phyloP scores from a whole-genome alignment of 2,888 invertebrate genomes.

The Abrostola triplasia region DNA sequence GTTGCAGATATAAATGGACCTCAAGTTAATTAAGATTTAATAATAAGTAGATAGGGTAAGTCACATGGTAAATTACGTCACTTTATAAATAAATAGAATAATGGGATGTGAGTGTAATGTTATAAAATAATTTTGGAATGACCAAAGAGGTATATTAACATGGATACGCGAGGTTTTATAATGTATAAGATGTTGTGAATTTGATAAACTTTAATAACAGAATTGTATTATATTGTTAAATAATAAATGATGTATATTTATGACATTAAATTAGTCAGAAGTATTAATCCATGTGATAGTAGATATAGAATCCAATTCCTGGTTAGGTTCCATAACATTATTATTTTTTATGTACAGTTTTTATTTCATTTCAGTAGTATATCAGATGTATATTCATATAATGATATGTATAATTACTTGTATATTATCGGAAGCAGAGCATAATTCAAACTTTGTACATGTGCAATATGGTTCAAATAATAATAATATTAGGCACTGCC shows the following conservation, averaged over 20 bases:
- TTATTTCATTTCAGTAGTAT: conserved; percentile 12
- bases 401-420: conserved; percentile 15
- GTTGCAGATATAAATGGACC: conserved; percentile 39
- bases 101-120: conserved; percentile 41
- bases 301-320: conserved; percentile 69
- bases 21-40: conserved; percentile 43
- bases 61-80: conserved; percentile 45
- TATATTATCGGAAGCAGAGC: conserved; percentile 31
- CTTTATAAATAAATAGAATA: conserved; percentile 30
- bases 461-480: conserved; percentile 35
- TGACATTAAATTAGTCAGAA: conserved; percentile 75
- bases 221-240: conserved; percentile 70
- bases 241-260: conserved; percentile 62
- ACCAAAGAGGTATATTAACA: conserved; percentile 81
- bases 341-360: conserved; percentile 30
- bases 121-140: conserved; percentile 66
- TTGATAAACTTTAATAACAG: conserved; percentile 69
- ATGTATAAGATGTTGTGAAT: conserved; percentile 78
- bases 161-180: conserved; percentile 60
- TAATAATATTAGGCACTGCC: conserved; percentile 71
- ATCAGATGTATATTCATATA: conserved; percentile 16
- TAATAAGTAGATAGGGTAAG: conserved; percentile 40
- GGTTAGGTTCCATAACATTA: conserved; percentile 39
- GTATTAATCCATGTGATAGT: conserved; percentile 87
- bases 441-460: conserved; percentile 28